A percentile compares a stretch with the other conserved stretches of the same genome.
These are phyloP conservation scores for Silurus asotus DNA, from an alignment of 2,113 vertebrate species.

Conservation along the genomic window DNA sequence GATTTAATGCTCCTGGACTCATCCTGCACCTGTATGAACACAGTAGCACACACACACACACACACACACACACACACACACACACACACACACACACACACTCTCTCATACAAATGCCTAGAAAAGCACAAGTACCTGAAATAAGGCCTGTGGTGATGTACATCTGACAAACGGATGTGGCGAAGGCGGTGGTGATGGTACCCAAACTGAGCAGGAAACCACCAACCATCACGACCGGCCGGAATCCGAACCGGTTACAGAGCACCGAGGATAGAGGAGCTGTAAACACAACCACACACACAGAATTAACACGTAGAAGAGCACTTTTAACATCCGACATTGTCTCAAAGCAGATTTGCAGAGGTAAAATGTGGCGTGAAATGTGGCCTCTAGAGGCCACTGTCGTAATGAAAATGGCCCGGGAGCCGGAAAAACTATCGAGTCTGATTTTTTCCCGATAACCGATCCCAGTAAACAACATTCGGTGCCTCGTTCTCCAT, in stretches of 20 bases:
- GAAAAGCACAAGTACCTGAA: slow-evolving; percentile 73
- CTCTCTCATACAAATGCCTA: too few relatives aligned
- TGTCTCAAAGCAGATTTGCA: too few relatives aligned
- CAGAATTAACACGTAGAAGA: not conserved
- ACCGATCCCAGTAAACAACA: too few relatives aligned
- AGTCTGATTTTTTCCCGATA: too few relatives aligned
- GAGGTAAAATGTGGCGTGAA: too few relatives aligned
- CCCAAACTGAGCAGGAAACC: slow-evolving; percentile 83
- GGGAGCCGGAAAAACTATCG: too few relatives aligned
- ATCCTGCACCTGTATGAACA: not conserved
- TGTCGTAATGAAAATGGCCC: too few relatives aligned
- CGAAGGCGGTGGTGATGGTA: slow-evolving; percentile 82
- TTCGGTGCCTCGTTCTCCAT: too few relatives aligned
- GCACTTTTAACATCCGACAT: too few relatives aligned
- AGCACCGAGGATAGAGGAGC: slow-evolving; percentile 87
- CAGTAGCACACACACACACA: not conserved
- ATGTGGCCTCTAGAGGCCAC: too few relatives aligned
- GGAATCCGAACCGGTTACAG: slow-evolving; percentile 86
- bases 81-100: not conserved
- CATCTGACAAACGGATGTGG: slow-evolving; percentile 81
- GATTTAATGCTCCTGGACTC: not conserved
- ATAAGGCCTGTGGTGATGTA: slow-evolving; percentile 87
- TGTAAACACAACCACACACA: slow-evolving; percentile 58
- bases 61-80: not conserved
- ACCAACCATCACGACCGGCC: slow-evolving; percentile 85